These are phyloP conservation scores for Pseudomugil gertrudae DNA, from an alignment of 2,797 vertebrate species.

Conservation along the genomic window DNA sequence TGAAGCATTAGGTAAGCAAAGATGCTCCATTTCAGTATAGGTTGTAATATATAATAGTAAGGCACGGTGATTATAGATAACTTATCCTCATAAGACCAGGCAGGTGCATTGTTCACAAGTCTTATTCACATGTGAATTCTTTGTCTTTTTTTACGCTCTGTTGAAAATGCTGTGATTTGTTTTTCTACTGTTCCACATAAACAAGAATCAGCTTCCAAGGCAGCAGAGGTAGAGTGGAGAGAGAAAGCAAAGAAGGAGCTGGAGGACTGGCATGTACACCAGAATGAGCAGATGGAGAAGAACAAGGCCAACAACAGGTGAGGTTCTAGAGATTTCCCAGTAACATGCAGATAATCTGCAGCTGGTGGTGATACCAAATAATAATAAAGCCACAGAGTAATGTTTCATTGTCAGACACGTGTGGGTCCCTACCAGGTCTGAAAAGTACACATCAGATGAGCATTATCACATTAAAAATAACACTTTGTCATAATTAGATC, in stretches of 20 bases:
- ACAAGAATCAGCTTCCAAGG: constrained; percentile 91
- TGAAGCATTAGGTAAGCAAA: constrained; percentile 89
- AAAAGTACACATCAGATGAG: background rate
- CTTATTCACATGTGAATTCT: background rate
- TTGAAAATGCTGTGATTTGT: background rate
- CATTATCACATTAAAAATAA: background rate
- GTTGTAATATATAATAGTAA: background rate
- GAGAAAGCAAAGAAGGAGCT: constrained; percentile 96
- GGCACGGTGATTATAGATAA: no score
- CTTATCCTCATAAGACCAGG: background rate
- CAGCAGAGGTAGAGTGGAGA: constrained; percentile 92
- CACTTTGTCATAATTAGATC: background rate
- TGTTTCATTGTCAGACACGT: background rate
- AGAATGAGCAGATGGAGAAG: constrained; percentile 97
- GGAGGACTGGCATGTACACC: constrained; percentile 96
- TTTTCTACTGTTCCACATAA: constrained; percentile 10
- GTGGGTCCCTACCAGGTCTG: no score
- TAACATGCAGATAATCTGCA: constrained; percentile 13
- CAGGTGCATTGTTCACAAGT: background rate
- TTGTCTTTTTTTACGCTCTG: background rate
- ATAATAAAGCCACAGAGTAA: background rate
- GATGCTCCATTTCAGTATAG: background rate
- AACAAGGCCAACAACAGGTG: constrained; percentile 97
- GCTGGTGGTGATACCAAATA: background rate
- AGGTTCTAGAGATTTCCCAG: constrained; percentile 21